Conservation (phyloP, 2,797 vertebrate species). For the Pampus argenteus region DNA sequence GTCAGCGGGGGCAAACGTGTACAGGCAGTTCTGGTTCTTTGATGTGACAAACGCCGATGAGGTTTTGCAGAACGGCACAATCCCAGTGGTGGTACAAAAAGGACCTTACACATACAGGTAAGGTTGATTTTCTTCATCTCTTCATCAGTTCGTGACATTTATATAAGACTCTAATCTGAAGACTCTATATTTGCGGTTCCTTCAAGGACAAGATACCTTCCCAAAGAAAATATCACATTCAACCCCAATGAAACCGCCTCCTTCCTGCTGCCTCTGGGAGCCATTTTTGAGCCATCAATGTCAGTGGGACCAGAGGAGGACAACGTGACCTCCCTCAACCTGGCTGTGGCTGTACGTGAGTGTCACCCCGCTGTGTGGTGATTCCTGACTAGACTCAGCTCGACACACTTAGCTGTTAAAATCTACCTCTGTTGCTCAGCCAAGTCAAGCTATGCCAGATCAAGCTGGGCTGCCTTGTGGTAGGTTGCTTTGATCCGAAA, state of each 20-base stretch:
- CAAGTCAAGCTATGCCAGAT: conserved; percentile 9
- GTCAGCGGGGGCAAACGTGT: conserved; percentile 84
- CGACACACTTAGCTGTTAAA: background rate
- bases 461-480: background rate
- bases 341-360: conserved; percentile 91
- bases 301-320: conserved; percentile 92
- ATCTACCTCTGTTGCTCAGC: background rate
- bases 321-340: conserved; percentile 87
- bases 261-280: conserved; percentile 84
- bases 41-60: conserved; percentile 88
- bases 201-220: conserved; percentile 90
- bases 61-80: conserved; percentile 74
- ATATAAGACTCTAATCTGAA: background rate
- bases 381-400: conserved; percentile 28
- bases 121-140: conserved; percentile 1
- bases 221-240: conserved; percentile 87
- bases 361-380: conserved; percentile 24
- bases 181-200: background rate
- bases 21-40: conserved; percentile 95
- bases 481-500: background rate
- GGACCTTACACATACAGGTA: conserved; percentile 96
- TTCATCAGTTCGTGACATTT: background rate
- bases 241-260: conserved; percentile 82
- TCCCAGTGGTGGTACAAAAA: conserved; percentile 85
- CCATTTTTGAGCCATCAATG: conserved; percentile 87